Evolutionary conservation across 2,888 invertebrate species (phyloP), one percentile per base, ranked within the genome.

Genomic region (Orchesella flavescens): DNA sequence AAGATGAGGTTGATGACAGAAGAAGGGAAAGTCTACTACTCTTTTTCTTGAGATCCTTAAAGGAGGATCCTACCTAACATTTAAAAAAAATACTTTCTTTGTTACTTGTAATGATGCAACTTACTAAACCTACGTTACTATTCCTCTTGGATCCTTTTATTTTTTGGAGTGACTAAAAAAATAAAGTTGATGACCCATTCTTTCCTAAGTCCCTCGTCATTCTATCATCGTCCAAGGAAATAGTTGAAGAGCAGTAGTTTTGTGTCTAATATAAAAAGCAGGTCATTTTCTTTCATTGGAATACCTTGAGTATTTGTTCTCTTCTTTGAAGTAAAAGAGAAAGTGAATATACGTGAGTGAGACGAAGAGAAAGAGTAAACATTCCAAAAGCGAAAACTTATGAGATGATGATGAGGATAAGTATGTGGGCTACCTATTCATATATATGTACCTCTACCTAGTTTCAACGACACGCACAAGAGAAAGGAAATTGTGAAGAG

Each of bases 141-240:
- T 34, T 10, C 34, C n/a, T 34, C 34, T 43, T 4, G n/a, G 53
- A 43, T 10, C 34, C n/a, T 34, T 65, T 43, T 4, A 15, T 23
- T 13, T 24, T 66, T 15, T 44, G 1, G 12, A 65, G 65, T 65
- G 65, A 43, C 65, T 65, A 65, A 65, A 53, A 34, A 34, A 65
- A 65, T 65, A 49, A 71, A 71, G 69, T 71, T 71, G 72, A 72
- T 72, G 72, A 72, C 72, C 72, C 53, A 72, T 72, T 72, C 72
- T 72, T 72, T 71, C 46, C 21, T 23, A 46, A 68, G 34, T 65
- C 65, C n/a, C 68, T 15, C 34, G 69, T 49, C 69, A 71, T 71
- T 55, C 19, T 55, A 15, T 24, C 23, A 34, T 34, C 34, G 34
- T 34, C 34, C 34, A 2, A 34, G 7, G 34, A 7, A 34, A 34